Base-by-base conservation (phyloP, 2,113 vertebrate genomes). In the Pitta sordida region DNA sequence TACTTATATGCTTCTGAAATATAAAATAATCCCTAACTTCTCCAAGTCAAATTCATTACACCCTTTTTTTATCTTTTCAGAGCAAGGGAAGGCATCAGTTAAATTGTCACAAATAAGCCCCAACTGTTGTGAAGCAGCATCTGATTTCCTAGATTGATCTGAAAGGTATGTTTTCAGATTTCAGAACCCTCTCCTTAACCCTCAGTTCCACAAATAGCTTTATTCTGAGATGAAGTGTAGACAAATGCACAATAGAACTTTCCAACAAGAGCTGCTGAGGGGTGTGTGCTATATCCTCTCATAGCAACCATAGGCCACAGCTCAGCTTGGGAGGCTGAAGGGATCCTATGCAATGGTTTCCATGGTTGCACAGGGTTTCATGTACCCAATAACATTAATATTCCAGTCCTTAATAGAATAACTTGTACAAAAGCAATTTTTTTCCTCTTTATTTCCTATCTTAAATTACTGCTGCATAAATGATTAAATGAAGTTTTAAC, bases 261-360 rank as follows among this genome's bases (percentile, higher is more conserved):
- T 90, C 91, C 86, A 75, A 86, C 78, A 60, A 91, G 91, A 94
- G 51, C 90, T 86, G 83, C 59, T 93, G 91, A 92, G 92, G 83
- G 88, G 80, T 77, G 94, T 95, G 95, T 83, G 90, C 83, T 95
- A 74, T 83, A 95, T 92, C 88, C 53, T 95, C 76, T 94, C 92
- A 90, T 95, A 96, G 95, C 95, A 96, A 95, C 92, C 94, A 92
- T 64, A 52, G 96, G 94, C 76, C 95, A 91, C 43, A 44, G 83
- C 92, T 88, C 64, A 67, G 73, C 86, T 91, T 81, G 93, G 93
- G 93, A 91, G 90, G 52, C 85, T 88, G 68, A 88, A 85, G 83
- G 67, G 86, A 93, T 92, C 78, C 87, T 73, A 3, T 94, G 87
- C 75, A 75, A 90, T 92, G 67, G 95, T 96, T 96, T 96, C 94